Percentiles rank a stretch among this genome's conserved stretches.
phyloP scores from a whole-genome alignment of 1,140 invertebrate genomes.

The Calosoma granatense region DNA sequence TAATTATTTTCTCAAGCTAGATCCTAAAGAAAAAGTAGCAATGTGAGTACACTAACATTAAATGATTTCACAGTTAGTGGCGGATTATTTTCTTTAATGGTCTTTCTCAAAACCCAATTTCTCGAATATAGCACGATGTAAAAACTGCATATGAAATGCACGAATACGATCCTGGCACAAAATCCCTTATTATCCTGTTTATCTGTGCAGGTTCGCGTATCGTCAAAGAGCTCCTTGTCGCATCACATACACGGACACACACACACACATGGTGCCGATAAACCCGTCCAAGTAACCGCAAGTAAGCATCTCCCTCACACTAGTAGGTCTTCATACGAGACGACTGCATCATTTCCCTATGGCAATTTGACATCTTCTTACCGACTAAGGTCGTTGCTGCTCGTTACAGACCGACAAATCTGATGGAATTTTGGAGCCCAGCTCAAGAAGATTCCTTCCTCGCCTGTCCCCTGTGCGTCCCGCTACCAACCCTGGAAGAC shows the following conservation, averaged over 20 bases:
- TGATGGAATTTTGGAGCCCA: constrained; percentile 2
- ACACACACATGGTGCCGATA: neutral
- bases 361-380: neutral
- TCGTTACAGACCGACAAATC: constrained; percentile 5
- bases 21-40: too few species aligned
- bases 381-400: neutral
- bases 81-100: too few species aligned
- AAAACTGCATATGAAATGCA: too few species aligned
- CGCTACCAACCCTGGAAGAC: neutral
- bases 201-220: neutral
- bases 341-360: neutral
- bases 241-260: too few species aligned
- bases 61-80: too few species aligned
- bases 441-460: neutral
- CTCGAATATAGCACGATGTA: too few species aligned
- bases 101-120: too few species aligned
- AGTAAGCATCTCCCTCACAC: neutral
- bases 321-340: neutral
- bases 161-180: neutral
- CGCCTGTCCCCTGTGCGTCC: neutral
- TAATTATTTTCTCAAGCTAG: too few species aligned
- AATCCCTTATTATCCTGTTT: constrained; percentile 1
- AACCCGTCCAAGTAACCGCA: neutral
- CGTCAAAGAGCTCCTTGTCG: neutral
- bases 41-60: too few species aligned